Evolutionary conservation across 2,113 vertebrate genomes (phyloP), one percentile per base, ranked within the genome.

Genomic region (Hassar affinis): DNA sequence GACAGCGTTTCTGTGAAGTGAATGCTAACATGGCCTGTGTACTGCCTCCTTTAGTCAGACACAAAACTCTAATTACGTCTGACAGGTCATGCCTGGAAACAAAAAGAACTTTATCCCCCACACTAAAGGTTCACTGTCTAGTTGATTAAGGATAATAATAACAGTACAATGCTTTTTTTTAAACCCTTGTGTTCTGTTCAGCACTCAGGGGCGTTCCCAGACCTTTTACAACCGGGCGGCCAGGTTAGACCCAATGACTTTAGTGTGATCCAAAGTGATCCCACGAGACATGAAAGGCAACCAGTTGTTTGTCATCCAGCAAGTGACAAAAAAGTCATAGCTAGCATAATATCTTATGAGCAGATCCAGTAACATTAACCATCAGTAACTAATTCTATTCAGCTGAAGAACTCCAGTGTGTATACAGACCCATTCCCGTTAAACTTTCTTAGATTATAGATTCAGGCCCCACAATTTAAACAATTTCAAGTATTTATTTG

Each of bases 1-100:
- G 82, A 87, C 86, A 68, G 81, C 77, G 56, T 75, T 78, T 71
- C 71, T 87, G 81, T 78, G 86, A 84, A 47, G 59, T 78, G 86
- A 84, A 87, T 87, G 64, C 74, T 78, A 87, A 87, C 66, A 84
- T 81, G 57, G 54, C 25, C 49, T 57, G 54, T 68, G 42, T 77
- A 54, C 59, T 47, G 45, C 27, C 64, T 64, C 25, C 78, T 72
- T 61, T 33, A 78, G 78, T 71, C 49, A 78, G 72, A 56, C 66
- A 38, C 81, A 78, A 71, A 47, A 66, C 71, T 86, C 61, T 64
- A 72, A 72, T 57, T 79, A 14, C 38, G 51, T 82, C 81, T 76
- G 81, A 76, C 85, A 81, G 35, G 47, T 59, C 59, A 35, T 77
- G 82, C 56, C 68, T 78, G 54, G 54, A 62, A 64, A 76, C 54